A percentile compares a stretch with the other conserved stretches of the same genome.
phyloP scores from a whole-genome alignment of 2,888 invertebrate genomes.

The Ennomos erosarius region DNA sequence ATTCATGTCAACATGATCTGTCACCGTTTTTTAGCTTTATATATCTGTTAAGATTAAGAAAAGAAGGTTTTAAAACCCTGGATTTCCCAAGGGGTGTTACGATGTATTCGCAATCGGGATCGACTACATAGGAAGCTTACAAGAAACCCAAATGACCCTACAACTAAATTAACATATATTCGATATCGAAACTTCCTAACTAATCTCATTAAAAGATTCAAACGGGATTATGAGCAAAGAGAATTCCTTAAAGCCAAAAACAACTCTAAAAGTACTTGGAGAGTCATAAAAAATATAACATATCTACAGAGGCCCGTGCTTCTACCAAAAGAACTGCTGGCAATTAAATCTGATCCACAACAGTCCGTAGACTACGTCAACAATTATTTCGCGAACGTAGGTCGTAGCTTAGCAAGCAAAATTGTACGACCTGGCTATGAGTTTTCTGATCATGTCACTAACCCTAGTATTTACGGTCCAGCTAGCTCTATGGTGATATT shows the following conservation, averaged over 20 bases:
- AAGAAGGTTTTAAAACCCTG: constrained; percentile 32
- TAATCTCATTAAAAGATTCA: constrained; percentile 35
- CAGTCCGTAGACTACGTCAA: constrained; percentile 10
- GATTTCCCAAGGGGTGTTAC: constrained; percentile 36
- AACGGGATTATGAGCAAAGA: constrained; percentile 30
- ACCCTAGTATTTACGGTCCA: not conserved
- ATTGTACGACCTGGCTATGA: not conserved
- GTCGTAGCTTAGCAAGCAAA: constrained; percentile 3
- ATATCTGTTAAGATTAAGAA: no score
- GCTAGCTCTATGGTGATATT: constrained; percentile 11
- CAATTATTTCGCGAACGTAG: constrained; percentile 17
- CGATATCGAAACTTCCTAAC: constrained; percentile 43
- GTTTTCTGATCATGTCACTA: no score
- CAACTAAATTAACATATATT: constrained; percentile 27
- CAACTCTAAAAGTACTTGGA: constrained; percentile 30
- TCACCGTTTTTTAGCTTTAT: no score
- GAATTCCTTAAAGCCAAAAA: constrained; percentile 20
- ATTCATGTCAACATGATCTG: no score
- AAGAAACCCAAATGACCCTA: constrained; percentile 21
- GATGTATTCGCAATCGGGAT: constrained; percentile 39
- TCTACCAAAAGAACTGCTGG: constrained; percentile 3
- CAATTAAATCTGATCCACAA: constrained; percentile 1
- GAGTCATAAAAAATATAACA: constrained; percentile 23
- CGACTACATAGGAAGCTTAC: constrained; percentile 23
- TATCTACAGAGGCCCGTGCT: constrained; percentile 3